These are phyloP conservation scores for Heterotilapia buettikoferi DNA, from an alignment of 2,113 vertebrate genomes.

Conservation along the genomic window DNA sequence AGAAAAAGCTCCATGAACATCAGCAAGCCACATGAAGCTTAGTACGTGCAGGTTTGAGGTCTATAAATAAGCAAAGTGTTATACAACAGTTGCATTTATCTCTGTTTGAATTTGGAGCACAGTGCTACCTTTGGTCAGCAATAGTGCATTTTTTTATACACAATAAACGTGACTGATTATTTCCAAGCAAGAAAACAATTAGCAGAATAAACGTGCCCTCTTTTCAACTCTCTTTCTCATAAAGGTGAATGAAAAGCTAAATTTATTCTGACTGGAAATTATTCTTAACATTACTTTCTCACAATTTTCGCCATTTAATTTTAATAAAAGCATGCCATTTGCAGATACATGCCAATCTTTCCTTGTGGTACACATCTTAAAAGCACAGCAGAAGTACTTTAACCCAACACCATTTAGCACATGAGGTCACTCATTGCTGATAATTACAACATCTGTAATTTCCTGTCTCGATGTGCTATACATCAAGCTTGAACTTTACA, in stretches of 20 bases:
- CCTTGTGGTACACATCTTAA: conserved; percentile 37
- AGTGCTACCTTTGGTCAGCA: neutral
- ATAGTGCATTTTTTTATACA: neutral
- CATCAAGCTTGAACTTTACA: conserved; percentile 74
- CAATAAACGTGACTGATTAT: conserved; percentile 20
- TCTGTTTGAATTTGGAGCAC: neutral
- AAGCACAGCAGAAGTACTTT: conserved; percentile 60
- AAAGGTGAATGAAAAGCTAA: conserved; percentile 6
- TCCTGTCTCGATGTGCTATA: conserved; percentile 70
- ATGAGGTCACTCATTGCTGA: conserved; percentile 55
- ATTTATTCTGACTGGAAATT: conserved; percentile 31
- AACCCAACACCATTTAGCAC: conserved; percentile 38
- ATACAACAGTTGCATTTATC: neutral
- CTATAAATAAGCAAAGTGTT: conserved; percentile 21
- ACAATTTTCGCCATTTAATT: conserved; percentile 46
- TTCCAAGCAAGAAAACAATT: conserved; percentile 18
- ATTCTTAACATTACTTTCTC: conserved; percentile 46
- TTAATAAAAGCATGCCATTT: conserved; percentile 64
- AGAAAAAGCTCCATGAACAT: neutral
- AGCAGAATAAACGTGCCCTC: neutral
- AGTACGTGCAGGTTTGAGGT: neutral
- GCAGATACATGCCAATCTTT: conserved; percentile 38
- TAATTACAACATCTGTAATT: conserved; percentile 72
- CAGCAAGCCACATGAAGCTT: neutral
- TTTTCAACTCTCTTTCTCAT: neutral